Evolutionary conservation across 2,888 invertebrate species (phyloP), one percentile per base, ranked within the genome.

Genomic region (Lochmaea capreae): DNA sequence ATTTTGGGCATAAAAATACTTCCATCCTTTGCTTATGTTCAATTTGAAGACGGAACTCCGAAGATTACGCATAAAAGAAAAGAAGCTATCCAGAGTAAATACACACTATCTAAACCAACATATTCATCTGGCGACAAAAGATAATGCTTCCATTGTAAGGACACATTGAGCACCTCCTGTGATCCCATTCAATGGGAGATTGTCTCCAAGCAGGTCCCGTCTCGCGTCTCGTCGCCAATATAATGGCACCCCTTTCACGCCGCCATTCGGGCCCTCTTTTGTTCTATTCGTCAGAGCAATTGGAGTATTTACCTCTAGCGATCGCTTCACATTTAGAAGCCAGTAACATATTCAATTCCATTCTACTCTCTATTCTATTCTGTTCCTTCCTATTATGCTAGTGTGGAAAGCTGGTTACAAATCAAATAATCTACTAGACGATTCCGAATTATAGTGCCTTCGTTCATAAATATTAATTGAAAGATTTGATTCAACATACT

Each of bases 91-190:
- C 69, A 18, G 62, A 42, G 70, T 70, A 70, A 71, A 74, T 74
- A 83, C 83, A 80, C 79, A 80, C 80, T 82, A 83, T 83, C 83
- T 82, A 83, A 84, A 83, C 81, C 82, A 82, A 85, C 86, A 86
- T 85, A 86, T 87, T 87, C 87, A 86, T 83, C 86, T 86, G 87
- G 85, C 86, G 85, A 87, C 87, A 87, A 87, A 87, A 87, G 87
- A 87, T 87, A 87, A 87, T 87, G 86, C 87, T 79, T 79, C 85
- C 82, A 87, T 87, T 87, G 87, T 87, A 81, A 84, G 83, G 83
- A 84, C 84, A 86, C 85, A 86, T 83, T 86, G 86, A 84, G 84
- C 84, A 85, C 86, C 86, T 86, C 85, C 87, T 86, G 85, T 87
- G 86, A 86, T 87, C 86, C 86, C 84, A 87, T 87, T 87, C 86